phyloP scores from a whole-genome alignment of 64 coral and sea anemone species.

The Orbicella faveolata region DNA sequence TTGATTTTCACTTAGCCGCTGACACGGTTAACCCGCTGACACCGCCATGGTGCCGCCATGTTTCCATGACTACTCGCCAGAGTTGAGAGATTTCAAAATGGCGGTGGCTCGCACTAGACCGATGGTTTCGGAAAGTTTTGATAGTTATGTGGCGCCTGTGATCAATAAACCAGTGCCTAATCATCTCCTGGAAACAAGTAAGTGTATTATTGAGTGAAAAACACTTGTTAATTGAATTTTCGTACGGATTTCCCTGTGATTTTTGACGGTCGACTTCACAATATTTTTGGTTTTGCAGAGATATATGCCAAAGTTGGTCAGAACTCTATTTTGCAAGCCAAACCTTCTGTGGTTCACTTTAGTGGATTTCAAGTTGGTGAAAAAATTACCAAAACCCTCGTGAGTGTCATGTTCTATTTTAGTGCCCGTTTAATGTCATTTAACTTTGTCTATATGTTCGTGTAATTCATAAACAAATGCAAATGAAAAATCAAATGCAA shows the following conservation, averaged over 20 bases:
- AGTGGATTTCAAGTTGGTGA: slow-evolving; percentile 81
- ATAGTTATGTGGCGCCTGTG: slow-evolving; percentile 67
- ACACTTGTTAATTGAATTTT: neutral
- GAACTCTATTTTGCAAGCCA: slow-evolving; percentile 75
- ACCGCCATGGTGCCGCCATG: neutral
- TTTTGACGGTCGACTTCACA: neutral
- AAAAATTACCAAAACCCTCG: slow-evolving; percentile 70
- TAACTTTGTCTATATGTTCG: no score
- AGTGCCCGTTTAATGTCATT: no score
- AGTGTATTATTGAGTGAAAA: neutral
- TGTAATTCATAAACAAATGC: no score
- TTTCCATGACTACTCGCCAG: slow-evolving; percentile 63
- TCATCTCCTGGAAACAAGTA: slow-evolving; percentile 95
- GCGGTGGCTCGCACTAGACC: slow-evolving; percentile 63
- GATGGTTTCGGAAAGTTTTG: slow-evolving; percentile 64
- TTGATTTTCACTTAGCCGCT: neutral
- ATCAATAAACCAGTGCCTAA: slow-evolving; percentile 75
- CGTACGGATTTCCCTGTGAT: neutral
- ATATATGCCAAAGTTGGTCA: slow-evolving; percentile 86
- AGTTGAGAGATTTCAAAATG: slow-evolving; percentile 65
- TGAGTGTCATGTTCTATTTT: slow-evolving; percentile 23
- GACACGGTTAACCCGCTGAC: no score
- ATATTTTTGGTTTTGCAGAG: slow-evolving; percentile 60
- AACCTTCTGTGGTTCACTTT: slow-evolving; percentile 83
- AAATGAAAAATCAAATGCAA: no score